Evolutionary conservation across 1,140 invertebrate genomes (phyloP), one percentile per base, ranked within the genome.

Genomic region (Caenorhabditis inopinata): DNA sequence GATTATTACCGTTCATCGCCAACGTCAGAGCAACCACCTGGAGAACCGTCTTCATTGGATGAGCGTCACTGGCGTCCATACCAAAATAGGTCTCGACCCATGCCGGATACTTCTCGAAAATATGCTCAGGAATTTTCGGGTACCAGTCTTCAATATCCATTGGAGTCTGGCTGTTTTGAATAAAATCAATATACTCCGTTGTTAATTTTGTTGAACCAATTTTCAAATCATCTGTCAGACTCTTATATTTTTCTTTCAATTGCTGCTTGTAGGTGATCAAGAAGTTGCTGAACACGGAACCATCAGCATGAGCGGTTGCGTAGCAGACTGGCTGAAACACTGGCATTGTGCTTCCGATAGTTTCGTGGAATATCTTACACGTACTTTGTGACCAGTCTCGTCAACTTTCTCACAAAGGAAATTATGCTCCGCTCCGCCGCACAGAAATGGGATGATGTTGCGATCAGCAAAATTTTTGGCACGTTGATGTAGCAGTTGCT

Each of bases 201-300:
- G 58, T 32, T 21, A 68, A 16, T 38, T 42, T 68, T 9, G 58
- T 27, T 0, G 58, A 62, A 12, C 51, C 58, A 5, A 74, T 51
- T 25, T 74, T 53, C 9, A 23, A 38, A 38, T 62, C 62, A 16
- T 74, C 46, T 16, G 38, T 45, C 25, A 79, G 6, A 11, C 27
- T 11, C n/a, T 16, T 38, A 18, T 79, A 79, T 35, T 79, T 79
- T 18, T 79, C 62, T 27, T 79, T 73, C 45, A 79, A n/a, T 18
- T 58, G 16, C 16, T 32, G 14, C 27, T 23, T 42, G 27, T 62
- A 42, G 11, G 14, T 23, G 12, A 45, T 12, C 18, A 79, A 23
- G 9, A n/a, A 45, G 23, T 79, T 29, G 25, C 12, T 21, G 14
- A 79, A 62, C 12, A 16, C 11, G 2, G 18, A 1, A n/a, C 47